Evolutionary conservation across 2,113 vertebrate species (phyloP).

Genomic region (Bufo gargarizans): DNA sequence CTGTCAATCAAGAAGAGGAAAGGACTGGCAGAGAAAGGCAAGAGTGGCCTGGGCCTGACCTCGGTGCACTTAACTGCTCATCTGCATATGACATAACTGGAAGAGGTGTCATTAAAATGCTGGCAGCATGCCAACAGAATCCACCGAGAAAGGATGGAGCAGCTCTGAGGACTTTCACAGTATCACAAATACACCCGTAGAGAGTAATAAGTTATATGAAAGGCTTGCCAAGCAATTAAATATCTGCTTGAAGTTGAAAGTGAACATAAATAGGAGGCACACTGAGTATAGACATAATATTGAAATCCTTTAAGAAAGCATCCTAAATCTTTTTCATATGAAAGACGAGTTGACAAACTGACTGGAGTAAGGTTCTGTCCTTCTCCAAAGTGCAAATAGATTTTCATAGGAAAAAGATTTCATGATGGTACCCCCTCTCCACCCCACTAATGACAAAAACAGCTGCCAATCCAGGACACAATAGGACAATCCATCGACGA

Average conservation of each 20-base stretch:
- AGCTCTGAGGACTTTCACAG: no score
- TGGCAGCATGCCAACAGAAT: no score
- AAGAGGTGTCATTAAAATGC: no score
- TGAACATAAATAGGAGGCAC: background rate
- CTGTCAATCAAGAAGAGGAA: no score
- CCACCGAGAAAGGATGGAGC: no score
- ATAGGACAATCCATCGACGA: conserved; percentile 18
- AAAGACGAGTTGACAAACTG: background rate
- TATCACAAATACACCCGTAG: background rate
- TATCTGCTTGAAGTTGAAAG: background rate
- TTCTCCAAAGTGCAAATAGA: background rate
- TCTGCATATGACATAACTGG: no score
- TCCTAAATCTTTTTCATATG: conserved; percentile 8
- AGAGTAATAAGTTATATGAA: background rate
- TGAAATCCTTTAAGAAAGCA: background rate
- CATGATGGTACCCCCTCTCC: background rate
- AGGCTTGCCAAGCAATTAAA: background rate
- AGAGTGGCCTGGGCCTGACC: no score
- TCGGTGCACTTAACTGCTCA: no score
- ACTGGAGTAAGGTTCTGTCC: background rate
- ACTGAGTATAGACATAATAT: background rate
- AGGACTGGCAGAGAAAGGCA: no score
- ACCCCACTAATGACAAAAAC: background rate
- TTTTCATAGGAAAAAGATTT: conserved; percentile 31
- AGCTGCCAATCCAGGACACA: background rate